phyloP scores from a whole-genome alignment of 1,140 invertebrate genomes.

The honey bee (Apis mellifera) region Amel_HAv3.1 CM009942.2:4387501-4388000 shows the following conservation, averaged over 20 bases:
- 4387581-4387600: too few species aligned
- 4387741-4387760: constrained; percentile 61
- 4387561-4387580: too few species aligned
- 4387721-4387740: constrained; percentile 65
- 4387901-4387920: constrained; percentile 64
- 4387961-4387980: constrained; percentile 10
- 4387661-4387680: background rate
- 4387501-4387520: too few species aligned
- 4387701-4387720: constrained; percentile 59
- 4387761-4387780: constrained; percentile 60
- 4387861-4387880: constrained; percentile 39
- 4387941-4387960: background rate
- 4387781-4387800: constrained; percentile 62
- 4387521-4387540: too few species aligned
- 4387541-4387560: too few species aligned
- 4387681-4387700: constrained; percentile 51
- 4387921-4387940: constrained; percentile 7
- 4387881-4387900: constrained; percentile 62
- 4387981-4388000: constrained; percentile 65
- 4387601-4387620: too few species aligned
- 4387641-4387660: background rate
- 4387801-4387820: constrained; percentile 65
- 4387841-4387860: constrained; percentile 58
- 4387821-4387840: constrained; percentile 65
- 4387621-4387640: too few species aligned